phyloP scores from a whole-genome alignment of 1,140 invertebrate genomes.

The Chionoecetes opilio region DNA sequence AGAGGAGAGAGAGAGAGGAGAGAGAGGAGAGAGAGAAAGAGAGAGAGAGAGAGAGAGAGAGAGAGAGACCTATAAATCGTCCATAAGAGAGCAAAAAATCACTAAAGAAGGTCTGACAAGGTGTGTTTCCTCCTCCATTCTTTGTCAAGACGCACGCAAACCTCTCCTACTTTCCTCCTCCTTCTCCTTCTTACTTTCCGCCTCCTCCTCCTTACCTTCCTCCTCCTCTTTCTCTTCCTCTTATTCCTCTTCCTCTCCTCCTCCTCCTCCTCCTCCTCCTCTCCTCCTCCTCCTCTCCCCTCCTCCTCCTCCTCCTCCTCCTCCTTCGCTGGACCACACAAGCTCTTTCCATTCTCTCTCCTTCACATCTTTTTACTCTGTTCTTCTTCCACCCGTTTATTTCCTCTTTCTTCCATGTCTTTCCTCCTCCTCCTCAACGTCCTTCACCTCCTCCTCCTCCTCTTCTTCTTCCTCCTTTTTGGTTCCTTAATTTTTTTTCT shows the following conservation, averaged over 20 bases:
- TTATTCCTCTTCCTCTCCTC: not conserved
- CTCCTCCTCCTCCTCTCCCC: not conserved
- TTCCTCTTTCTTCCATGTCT: not conserved
- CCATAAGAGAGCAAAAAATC: too few relatives aligned
- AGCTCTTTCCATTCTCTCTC: too few relatives aligned
- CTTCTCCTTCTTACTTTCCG: not conserved
- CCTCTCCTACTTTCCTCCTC: not conserved
- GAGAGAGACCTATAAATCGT: too few relatives aligned
- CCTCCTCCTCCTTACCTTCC: not conserved
- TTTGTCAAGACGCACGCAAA: not conserved
- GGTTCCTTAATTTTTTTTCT: not conserved
- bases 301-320: not conserved
- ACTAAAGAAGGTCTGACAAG: too few relatives aligned
- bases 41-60: too few relatives aligned
- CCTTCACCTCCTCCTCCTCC: not conserved
- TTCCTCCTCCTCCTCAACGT: not conserved
- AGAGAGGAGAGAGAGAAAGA: too few relatives aligned
- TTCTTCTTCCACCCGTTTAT: not conserved
- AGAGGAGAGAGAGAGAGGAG: too few relatives aligned
- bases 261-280: not conserved
- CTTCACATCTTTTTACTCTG: not conserved
- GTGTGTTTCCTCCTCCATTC: not conserved
- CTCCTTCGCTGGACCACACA: too few relatives aligned
- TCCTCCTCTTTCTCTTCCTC: not conserved
- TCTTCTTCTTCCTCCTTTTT: not conserved